Conservation (phyloP, 2,113 vertebrate genomes). For the Gambusia affinis region DNA sequence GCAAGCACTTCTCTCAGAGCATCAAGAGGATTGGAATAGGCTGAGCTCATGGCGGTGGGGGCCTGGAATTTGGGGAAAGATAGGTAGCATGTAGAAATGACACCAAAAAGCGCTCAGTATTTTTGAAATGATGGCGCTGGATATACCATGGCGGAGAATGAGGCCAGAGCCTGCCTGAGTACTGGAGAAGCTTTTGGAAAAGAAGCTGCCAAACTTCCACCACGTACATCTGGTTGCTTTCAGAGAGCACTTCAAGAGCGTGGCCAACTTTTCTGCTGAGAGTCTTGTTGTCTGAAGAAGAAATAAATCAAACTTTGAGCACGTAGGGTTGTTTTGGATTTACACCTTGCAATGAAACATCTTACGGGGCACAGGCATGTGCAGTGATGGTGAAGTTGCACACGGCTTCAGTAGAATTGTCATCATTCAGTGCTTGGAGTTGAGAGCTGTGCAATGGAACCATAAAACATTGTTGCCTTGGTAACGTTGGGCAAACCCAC, state of each 20-base stretch:
- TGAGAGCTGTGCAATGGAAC: background rate
- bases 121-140: background rate
- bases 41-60: background rate
- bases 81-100: background rate
- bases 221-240: conserved; percentile 4
- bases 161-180: conserved; percentile 47
- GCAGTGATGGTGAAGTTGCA: conserved; percentile 49
- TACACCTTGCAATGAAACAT: background rate
- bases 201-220: conserved; percentile 60
- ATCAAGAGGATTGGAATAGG: conserved; percentile 2
- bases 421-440: background rate
- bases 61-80: background rate
- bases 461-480: background rate
- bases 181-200: conserved; percentile 39
- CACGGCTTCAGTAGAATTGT: background rate
- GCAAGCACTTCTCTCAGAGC: conserved; percentile 1
- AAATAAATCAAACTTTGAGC: background rate
- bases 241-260: conserved; percentile 48
- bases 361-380: conserved; percentile 60
- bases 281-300: conserved; percentile 28
- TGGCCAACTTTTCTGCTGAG: conserved; percentile 34
- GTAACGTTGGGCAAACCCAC: background rate
- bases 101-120: background rate
- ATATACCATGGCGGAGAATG: conserved; percentile 39
- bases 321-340: background rate